phyloP scores from a whole-genome alignment of 2,888 invertebrate species.

The Drosophila monieri region DNA sequence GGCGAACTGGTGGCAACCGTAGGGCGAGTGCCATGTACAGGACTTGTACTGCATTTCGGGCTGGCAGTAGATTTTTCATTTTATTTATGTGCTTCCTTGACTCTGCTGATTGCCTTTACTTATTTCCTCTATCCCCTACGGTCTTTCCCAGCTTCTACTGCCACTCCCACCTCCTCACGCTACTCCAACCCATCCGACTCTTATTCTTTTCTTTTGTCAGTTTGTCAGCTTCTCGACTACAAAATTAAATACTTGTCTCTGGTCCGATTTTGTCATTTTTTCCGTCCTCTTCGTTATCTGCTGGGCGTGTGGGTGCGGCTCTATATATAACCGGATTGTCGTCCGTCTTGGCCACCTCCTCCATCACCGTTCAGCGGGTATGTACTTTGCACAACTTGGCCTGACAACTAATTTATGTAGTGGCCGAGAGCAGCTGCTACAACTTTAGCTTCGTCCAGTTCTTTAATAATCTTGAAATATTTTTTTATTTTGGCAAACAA shows the following conservation, averaged over 20 bases:
- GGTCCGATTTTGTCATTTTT: constrained; percentile 40
- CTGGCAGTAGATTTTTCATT: constrained; percentile 79
- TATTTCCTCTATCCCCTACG: constrained; percentile 7
- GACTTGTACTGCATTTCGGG: constrained; percentile 69
- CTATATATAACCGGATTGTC: constrained; percentile 41
- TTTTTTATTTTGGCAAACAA: constrained; percentile 59
- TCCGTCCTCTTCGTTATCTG: constrained; percentile 44
- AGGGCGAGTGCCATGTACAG: constrained; percentile 41
- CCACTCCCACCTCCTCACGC: neutral
- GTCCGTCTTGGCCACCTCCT: constrained; percentile 38
- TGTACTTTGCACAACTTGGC: constrained; percentile 65
- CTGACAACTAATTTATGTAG: constrained; percentile 82
- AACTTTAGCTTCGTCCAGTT: constrained; percentile 51
- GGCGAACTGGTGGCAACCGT: constrained; percentile 27
- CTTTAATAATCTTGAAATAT: constrained; percentile 52
- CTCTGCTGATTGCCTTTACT: constrained; percentile 35
- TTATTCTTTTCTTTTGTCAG: constrained; percentile 38
- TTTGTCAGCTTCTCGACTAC: constrained; percentile 68
- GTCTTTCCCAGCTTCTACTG: neutral
- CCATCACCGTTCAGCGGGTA: constrained; percentile 26
- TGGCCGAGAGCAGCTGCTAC: constrained; percentile 70
- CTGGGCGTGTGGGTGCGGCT: constrained; percentile 48
- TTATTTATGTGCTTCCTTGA: constrained; percentile 74
- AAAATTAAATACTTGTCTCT: constrained; percentile 79
- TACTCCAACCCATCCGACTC: constrained; percentile 1